phyloP scores from a whole-genome alignment of 2,888 invertebrate species.

The Corbicula japonica region DNA sequence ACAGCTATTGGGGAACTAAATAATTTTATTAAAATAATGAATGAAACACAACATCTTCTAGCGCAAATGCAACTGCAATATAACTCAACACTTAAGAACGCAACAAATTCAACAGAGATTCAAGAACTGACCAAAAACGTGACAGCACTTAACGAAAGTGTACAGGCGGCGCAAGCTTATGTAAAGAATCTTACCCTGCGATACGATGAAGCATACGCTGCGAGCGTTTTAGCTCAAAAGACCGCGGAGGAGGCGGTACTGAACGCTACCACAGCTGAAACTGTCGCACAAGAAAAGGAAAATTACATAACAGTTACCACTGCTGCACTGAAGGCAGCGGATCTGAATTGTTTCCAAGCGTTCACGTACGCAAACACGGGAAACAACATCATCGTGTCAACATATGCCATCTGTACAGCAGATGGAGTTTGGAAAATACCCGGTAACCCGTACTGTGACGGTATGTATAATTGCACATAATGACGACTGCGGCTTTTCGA shows the following conservation, averaged over 20 bases:
- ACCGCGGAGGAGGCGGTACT: slow-evolving; percentile 7
- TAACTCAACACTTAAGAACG: too few relatives aligned
- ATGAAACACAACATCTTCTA: neutral
- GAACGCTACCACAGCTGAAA: neutral
- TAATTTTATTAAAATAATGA: neutral
- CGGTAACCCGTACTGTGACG: slow-evolving; percentile 57
- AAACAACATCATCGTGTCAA: slow-evolving; percentile 36
- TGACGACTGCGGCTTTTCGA: neutral
- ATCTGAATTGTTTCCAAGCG: slow-evolving; percentile 23
- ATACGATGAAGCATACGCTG: too few relatives aligned
- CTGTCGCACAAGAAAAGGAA: slow-evolving; percentile 27
- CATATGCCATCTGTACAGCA: slow-evolving; percentile 46
- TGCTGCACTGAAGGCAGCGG: slow-evolving; percentile 13
- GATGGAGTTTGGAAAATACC: slow-evolving; percentile 54
- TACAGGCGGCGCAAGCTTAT: too few relatives aligned
- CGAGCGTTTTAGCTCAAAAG: too few relatives aligned
- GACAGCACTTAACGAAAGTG: too few relatives aligned
- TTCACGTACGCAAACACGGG: slow-evolving; percentile 11
- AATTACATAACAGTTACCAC: too few relatives aligned
- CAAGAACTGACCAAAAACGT: too few relatives aligned
- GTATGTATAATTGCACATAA: slow-evolving; percentile 19
- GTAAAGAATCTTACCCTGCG: too few relatives aligned
- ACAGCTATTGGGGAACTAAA: slow-evolving; percentile 11
- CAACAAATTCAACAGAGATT: too few relatives aligned
- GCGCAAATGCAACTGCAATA: neutral